Conservation (phyloP, 2,113 vertebrate genomes). For the Heterochromis multidens region DNA sequence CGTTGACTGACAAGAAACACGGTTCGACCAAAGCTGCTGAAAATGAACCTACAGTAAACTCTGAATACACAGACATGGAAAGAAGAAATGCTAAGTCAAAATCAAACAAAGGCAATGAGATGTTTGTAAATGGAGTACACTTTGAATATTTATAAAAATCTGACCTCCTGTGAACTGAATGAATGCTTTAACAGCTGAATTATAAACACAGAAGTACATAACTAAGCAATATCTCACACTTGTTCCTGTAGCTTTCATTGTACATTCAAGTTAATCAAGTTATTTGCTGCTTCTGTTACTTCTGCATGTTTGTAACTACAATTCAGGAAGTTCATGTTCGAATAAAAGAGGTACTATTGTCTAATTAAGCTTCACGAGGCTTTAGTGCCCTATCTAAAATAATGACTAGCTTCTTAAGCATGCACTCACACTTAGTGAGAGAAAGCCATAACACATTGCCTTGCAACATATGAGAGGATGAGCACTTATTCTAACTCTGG, state of each 20-base stretch:
- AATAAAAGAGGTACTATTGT: neutral
- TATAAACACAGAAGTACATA: neutral
- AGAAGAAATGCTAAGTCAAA: neutral
- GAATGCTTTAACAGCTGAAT: neutral
- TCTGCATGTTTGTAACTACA: neutral
- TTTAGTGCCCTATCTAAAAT: neutral
- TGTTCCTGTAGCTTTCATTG: neutral
- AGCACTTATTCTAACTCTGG: neutral
- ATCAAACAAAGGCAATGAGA: neutral
- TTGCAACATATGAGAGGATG: neutral
- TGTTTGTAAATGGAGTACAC: neutral
- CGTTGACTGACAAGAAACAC: neutral
- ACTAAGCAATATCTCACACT: neutral
- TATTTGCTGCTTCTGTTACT: neutral
- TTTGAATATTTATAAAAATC: neutral
- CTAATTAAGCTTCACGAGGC: slow-evolving; percentile 9
- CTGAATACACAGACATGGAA: neutral
- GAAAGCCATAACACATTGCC: neutral
- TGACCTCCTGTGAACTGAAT: neutral
- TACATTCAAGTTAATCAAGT: neutral
- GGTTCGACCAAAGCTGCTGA: neutral
- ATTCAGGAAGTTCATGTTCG: neutral
- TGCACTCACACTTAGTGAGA: neutral
- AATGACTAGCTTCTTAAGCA: neutral
- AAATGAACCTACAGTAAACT: neutral